Conservation (phyloP, 2,113 vertebrate species). For the Nannospalax galili region DNA sequence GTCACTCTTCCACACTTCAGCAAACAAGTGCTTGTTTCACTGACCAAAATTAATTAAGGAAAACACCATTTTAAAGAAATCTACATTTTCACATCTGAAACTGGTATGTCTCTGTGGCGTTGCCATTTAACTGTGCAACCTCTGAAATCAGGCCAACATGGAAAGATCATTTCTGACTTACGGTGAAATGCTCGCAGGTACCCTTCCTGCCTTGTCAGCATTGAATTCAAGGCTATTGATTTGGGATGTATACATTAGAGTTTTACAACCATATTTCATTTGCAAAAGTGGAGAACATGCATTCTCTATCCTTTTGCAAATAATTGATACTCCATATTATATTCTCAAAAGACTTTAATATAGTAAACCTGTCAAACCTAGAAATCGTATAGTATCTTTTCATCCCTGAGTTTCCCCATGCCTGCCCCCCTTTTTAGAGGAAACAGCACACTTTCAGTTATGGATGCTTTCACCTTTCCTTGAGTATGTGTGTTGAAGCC, state of each 20-base stretch:
- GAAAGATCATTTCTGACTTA: constrained; percentile 78
- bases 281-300: constrained; percentile 66
- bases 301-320: constrained; percentile 74
- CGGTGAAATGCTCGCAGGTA: constrained; percentile 77
- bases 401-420: constrained; percentile 80
- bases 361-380: constrained; percentile 74
- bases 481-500: constrained; percentile 71
- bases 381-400: constrained; percentile 75
- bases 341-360: constrained; percentile 78
- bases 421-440: constrained; percentile 48
- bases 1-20: constrained; percentile 85
- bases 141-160: constrained; percentile 82
- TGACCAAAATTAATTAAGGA: constrained; percentile 84
- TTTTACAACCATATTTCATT: constrained; percentile 82
- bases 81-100: constrained; percentile 76
- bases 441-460: constrained; percentile 80
- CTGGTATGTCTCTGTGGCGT: constrained; percentile 85
- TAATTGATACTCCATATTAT: constrained; percentile 74
- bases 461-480: constrained; percentile 71
- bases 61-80: constrained; percentile 48
- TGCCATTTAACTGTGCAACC: constrained; percentile 83
- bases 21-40: constrained; percentile 88
- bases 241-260: constrained; percentile 75
- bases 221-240: constrained; percentile 84
- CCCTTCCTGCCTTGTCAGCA: constrained; percentile 81